Base-by-base conservation (phyloP, 2,113 vertebrate species). In the Tachycineta bicolor region DNA sequence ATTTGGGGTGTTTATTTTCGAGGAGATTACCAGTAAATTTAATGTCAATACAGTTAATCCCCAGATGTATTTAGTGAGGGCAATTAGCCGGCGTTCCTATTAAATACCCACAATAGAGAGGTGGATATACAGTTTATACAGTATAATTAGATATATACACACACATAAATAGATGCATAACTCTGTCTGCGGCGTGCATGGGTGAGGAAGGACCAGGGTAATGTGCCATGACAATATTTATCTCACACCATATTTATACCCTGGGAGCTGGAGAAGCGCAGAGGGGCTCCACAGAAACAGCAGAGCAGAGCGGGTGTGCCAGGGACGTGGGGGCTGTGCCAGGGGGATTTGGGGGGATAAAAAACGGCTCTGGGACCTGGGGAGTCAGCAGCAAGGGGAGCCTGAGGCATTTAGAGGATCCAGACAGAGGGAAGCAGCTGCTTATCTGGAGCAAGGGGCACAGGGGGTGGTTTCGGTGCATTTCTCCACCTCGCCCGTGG, bases 181-280 rank as follows among this genome's bases (percentile, higher is more conserved):
- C 91, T 95, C 89, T 95, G 83, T 89, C 92, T 93, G 93, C 95
- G 34, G 83, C 3, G 64, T 63, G 89, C 90, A 46, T 74, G 69
- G 89, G 60, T 95, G 94, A 96, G 95, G 89, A 96, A 96, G 95
- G 94, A 81, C 52, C 83, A 34, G 90, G 83, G 93, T 94, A 97
- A 97, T 95, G 95, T 93, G 76, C 94, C 76, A 19, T 97, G 93
- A 93, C 96, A 97, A 84, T 93, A 95, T 97, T 96, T 96, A 93
- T 96, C 89, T 94, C 86, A 9, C 63, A 34, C 91, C 89, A 14
- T 90, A 87, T 96, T 97, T 93, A 83, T 28, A 67, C 79, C 43
- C 92, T 37, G 92, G 9, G 56, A 83, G 85, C 85, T 79, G 53
- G 41, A 89, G 93, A 8, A 75, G 47, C 13, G 7, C 39, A 6